phyloP scores from a whole-genome alignment of 2,888 invertebrate species.

The Melanotus villosus region DNA sequence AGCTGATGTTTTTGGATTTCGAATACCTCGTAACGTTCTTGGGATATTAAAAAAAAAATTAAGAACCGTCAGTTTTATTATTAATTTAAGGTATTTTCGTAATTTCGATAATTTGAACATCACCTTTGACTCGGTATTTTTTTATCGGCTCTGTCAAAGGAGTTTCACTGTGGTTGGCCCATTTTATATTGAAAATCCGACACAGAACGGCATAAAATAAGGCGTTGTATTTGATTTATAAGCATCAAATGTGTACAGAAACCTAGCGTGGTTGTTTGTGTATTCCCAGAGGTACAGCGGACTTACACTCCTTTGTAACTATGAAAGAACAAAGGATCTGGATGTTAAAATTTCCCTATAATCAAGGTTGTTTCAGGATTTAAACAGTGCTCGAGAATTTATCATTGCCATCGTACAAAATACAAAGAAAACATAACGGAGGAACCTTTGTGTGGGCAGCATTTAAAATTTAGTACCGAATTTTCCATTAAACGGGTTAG shows the following conservation, averaged over 20 bases:
- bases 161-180: too few species aligned
- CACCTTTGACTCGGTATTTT: too few species aligned
- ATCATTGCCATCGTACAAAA: conserved; percentile 54
- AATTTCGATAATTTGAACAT: too few species aligned
- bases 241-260: neutral
- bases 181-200: too few species aligned
- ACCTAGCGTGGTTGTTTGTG: neutral
- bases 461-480: conserved; percentile 58
- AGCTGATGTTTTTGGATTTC: too few species aligned
- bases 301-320: neutral
- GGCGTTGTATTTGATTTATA: neutral
- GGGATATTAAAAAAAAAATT: too few species aligned
- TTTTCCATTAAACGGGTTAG: conserved; percentile 52
- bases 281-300: neutral
- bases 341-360: conserved; percentile 54
- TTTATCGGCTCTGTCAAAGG: too few species aligned
- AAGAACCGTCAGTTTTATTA: too few species aligned
- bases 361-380: conserved; percentile 54
- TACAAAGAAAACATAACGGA: conserved; percentile 57
- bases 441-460: conserved; percentile 56
- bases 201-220: too few species aligned
- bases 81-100: too few species aligned
- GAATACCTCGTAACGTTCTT: too few species aligned
- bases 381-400: conserved; percentile 54
- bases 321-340: conserved; percentile 49